Percentiles rank a stretch among this genome's conserved stretches.
These are phyloP conservation scores for Diachrysia chrysitis DNA, from an alignment of 2,888 invertebrate species.

Conservation along the genomic window DNA sequence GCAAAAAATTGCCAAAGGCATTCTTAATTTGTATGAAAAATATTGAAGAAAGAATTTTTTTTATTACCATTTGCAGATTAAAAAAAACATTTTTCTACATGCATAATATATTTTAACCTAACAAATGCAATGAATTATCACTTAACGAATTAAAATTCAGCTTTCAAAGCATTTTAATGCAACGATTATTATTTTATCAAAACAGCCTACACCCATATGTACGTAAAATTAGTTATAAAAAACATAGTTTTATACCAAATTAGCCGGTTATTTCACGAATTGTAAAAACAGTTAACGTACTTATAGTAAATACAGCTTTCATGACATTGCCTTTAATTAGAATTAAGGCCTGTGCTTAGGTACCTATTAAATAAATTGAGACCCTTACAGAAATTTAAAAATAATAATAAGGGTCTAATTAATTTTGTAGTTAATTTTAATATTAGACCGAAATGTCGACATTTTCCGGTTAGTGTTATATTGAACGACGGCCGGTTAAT, in stretches of 20 bases:
- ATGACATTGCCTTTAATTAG: slow-evolving; percentile 72
- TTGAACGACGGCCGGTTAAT: slow-evolving; percentile 24
- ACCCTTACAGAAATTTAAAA: neutral
- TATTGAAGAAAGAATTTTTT: too few species aligned
- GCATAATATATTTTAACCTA: neutral
- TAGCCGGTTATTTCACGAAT: slow-evolving; percentile 39
- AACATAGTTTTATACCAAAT: slow-evolving; percentile 58
- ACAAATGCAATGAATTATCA: neutral
- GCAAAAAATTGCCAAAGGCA: too few species aligned
- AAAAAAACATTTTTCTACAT: too few species aligned
- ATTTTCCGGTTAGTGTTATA: slow-evolving; percentile 17
- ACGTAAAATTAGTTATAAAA: slow-evolving; percentile 33
- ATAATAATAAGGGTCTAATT: slow-evolving; percentile 8
- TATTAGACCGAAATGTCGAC: slow-evolving; percentile 26
- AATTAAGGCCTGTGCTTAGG: slow-evolving; percentile 39
- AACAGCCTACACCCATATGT: slow-evolving; percentile 16
- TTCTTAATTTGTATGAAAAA: too few species aligned
- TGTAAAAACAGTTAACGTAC: slow-evolving; percentile 30
- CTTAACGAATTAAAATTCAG: neutral
- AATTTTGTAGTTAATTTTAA: slow-evolving; percentile 34
- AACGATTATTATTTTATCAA: slow-evolving; percentile 43
- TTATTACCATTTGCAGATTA: too few species aligned
- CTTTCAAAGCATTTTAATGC: slow-evolving; percentile 16
- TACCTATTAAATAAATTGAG: slow-evolving; percentile 30
- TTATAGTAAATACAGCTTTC: slow-evolving; percentile 63